Evolutionary conservation across 1,140 invertebrate species (phyloP), one percentile per base, ranked within the genome.

Genomic region (Temnothorax longispinosus): DNA sequence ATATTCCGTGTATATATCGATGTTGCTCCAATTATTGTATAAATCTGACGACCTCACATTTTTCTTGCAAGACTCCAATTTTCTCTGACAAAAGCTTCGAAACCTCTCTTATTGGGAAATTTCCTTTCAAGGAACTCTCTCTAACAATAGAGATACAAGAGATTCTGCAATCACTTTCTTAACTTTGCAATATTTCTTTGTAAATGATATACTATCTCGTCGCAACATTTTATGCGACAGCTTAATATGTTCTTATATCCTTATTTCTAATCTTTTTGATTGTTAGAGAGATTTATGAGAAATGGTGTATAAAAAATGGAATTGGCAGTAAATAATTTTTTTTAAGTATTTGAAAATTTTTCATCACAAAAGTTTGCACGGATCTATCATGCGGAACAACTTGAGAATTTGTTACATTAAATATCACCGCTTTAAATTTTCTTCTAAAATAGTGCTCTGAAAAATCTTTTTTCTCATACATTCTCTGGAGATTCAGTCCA

Each of bases 1-100:
- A 72, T 47, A n/a, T 15, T 64, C 27, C 13, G 69, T 32, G 35
- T 58, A 47, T 72, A 86, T 74, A 54, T 41, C 44, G 56, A 60
- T 74, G 67, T 69, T 5, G 3, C 47, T 27, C 13, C 4, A 50
- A 41, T 44, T 67, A 41, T 44, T 44, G 44, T 21, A 65, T 3
- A 18, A n/a, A 87, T 52, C 8, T 35, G 44, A 58, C 15, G 58
- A 74, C 5, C 18, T 38, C 58, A 60, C 1, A 5, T 4, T 74
- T 15, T 38, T 38, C 13, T 13, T 54, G 15, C 15, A 3, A 15
- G 6, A 27, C 5, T 21, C 2, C 3, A 44, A 60, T 60, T 13
- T 27, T 58, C 8, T 60, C 21, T 32, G 21, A 41, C 13, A 7
- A 21, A 75, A 75, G 1, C 18, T 58, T 75, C 32, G 35, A 54